phyloP scores from a whole-genome alignment of 1,140 invertebrate species.

The Tetramorium parvispinum region DNA sequence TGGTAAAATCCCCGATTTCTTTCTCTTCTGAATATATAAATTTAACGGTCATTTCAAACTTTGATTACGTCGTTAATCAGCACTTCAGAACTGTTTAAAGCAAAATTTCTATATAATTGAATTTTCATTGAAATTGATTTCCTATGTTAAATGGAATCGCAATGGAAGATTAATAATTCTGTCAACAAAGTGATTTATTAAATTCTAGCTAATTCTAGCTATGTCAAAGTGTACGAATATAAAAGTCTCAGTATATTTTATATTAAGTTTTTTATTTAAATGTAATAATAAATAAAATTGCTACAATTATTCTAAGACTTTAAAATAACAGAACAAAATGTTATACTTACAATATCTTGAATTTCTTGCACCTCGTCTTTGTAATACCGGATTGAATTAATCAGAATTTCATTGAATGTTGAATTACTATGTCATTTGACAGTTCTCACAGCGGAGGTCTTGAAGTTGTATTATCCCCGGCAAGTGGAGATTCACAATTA shows the following conservation, averaged over 20 bases:
- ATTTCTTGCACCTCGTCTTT: neutral
- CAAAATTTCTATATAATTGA: neutral
- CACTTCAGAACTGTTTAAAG: neutral
- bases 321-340: neutral
- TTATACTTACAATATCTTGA: neutral
- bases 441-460: slow-evolving; percentile 89
- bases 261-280: neutral
- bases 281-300: neutral
- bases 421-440: neutral
- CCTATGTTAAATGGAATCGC: neutral
- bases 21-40: neutral
- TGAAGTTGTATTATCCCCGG: slow-evolving; percentile 89
- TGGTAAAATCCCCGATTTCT: slow-evolving; percentile 80
- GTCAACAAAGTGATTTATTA: neutral
- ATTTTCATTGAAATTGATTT: too few species aligned
- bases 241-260: neutral
- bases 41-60: neutral
- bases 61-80: neutral
- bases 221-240: neutral
- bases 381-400: neutral
- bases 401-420: neutral
- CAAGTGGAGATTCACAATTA: slow-evolving; percentile 91
- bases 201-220: too few species aligned
- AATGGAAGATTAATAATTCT: neutral
- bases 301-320: neutral